These are phyloP conservation scores for Syrmaticus mikado DNA, from an alignment of 2,113 vertebrate species.

Conservation along the genomic window DNA sequence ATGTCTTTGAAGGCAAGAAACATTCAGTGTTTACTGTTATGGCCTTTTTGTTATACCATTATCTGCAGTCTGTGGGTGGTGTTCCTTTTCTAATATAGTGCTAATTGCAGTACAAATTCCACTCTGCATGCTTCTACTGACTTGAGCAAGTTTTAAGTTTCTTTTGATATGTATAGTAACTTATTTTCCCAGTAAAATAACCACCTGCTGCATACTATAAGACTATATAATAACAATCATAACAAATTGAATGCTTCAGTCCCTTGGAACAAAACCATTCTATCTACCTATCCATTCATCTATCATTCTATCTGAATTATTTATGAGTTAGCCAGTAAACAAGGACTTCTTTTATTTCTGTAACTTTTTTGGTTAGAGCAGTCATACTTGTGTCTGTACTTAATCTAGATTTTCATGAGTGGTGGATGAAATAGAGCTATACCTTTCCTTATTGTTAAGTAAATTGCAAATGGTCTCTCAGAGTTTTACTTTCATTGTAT, in stretches of 20 bases:
- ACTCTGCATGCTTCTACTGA: conserved; percentile 18
- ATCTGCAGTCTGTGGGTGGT: conserved; percentile 42
- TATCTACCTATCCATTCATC: accelerated
- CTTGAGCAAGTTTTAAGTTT: neutral
- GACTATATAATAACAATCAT: neutral
- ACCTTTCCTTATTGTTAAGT: neutral
- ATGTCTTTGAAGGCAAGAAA: conserved; percentile 46
- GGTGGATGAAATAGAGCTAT: neutral
- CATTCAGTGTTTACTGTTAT: conserved; percentile 35
- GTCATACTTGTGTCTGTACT: neutral
- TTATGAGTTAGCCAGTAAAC: neutral
- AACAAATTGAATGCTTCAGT: neutral
- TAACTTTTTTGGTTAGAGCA: neutral
- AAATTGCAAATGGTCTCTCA: neutral
- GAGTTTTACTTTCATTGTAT: neutral
- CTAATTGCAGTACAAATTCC: conserved; percentile 31
- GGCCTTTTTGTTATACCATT: conserved; percentile 34
- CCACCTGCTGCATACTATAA: neutral
- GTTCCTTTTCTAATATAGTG: conserved; percentile 34
- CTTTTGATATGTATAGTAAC: neutral
- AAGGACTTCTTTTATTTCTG: neutral
- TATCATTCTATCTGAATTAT: neutral
- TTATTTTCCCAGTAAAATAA: neutral
- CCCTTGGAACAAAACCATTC: neutral
- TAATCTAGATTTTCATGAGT: neutral